Percentiles rank a stretch among this genome's conserved stretches.
phyloP scores from a whole-genome alignment of 2,888 invertebrate species.

The Metacarcinus magister region DNA sequence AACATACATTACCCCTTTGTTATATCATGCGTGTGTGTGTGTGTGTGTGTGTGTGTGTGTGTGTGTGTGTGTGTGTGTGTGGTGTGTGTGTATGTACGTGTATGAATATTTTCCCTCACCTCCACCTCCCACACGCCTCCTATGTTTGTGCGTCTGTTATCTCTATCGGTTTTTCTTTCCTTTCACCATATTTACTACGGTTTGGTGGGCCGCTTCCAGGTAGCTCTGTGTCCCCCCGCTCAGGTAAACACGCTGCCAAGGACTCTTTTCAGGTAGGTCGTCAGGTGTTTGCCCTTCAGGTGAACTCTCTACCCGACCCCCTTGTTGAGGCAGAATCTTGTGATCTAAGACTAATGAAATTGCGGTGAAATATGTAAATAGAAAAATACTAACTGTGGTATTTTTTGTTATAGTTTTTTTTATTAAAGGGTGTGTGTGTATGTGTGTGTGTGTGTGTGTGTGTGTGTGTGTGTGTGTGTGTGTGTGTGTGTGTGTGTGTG shows the following conservation, averaged over 20 bases:
- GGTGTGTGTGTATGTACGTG: neutral
- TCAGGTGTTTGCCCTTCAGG: slow-evolving; percentile 18
- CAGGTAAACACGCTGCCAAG: neutral
- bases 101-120: neutral
- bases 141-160: neutral
- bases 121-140: neutral
- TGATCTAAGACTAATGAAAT: slow-evolving; percentile 28
- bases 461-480: neutral
- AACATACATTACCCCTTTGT: neutral
- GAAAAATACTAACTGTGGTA: neutral
- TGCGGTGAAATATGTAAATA: neutral
- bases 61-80: neutral
- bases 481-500: neutral
- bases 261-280: slow-evolving; percentile 19
- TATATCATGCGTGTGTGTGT: neutral
- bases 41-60: slow-evolving; percentile 23
- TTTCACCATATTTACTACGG: neutral
- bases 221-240: neutral
- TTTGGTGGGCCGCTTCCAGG: neutral
- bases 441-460: too few species aligned
- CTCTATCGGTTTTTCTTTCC: slow-evolving; percentile 8
- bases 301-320: neutral
- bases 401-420: neutral
- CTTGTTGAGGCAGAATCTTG: neutral
- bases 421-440: neutral